A percentile compares a stretch with the other conserved stretches of the same genome.
These are phyloP conservation scores for Drosophila emarginata DNA, from an alignment of 2,888 invertebrate species.

Conservation along the genomic window DNA sequence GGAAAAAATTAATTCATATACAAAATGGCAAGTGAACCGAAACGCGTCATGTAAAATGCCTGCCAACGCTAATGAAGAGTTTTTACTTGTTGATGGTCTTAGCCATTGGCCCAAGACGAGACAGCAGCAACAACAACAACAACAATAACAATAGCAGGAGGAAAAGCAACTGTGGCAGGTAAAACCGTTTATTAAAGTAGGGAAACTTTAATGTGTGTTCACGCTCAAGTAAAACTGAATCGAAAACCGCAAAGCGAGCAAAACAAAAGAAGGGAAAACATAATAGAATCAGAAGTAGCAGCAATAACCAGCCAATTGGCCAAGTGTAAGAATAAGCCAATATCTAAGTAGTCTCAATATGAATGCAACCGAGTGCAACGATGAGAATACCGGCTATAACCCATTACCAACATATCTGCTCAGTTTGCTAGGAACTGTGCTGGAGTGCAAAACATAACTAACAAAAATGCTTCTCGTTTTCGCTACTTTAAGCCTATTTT, in stretches of 20 bases:
- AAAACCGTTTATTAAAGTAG: slow-evolving; percentile 70
- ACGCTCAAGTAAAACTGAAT: slow-evolving; percentile 75
- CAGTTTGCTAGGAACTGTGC: slow-evolving; percentile 52
- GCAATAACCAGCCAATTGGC: slow-evolving; percentile 44
- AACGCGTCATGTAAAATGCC: slow-evolving; percentile 53
- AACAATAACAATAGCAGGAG: slow-evolving; percentile 25
- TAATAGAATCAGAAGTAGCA: slow-evolving; percentile 55
- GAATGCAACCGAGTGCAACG: slow-evolving; percentile 64
- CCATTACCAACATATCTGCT: slow-evolving; percentile 21
- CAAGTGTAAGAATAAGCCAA: slow-evolving; percentile 29
- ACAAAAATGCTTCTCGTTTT: slow-evolving; percentile 35
- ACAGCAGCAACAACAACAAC: slow-evolving; percentile 34
- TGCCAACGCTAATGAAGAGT: slow-evolving; percentile 65
- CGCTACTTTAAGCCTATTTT: slow-evolving; percentile 37
- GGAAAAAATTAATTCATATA: slow-evolving; percentile 39
- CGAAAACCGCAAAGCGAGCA: slow-evolving; percentile 59
- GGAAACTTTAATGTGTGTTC: slow-evolving; percentile 70
- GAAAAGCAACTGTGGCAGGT: slow-evolving; percentile 32
- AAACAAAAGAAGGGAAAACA: slow-evolving; percentile 43
- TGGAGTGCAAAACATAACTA: slow-evolving; percentile 55
- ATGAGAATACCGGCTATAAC: slow-evolving; percentile 20
- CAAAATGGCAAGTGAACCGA: slow-evolving; percentile 68
- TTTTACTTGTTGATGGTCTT: slow-evolving; percentile 69
- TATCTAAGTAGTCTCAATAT: slow-evolving; percentile 24
- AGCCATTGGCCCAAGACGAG: slow-evolving; percentile 49